Conservation (phyloP, 2,888 invertebrate species). For the Lissocephala sabroskyi region DNA sequence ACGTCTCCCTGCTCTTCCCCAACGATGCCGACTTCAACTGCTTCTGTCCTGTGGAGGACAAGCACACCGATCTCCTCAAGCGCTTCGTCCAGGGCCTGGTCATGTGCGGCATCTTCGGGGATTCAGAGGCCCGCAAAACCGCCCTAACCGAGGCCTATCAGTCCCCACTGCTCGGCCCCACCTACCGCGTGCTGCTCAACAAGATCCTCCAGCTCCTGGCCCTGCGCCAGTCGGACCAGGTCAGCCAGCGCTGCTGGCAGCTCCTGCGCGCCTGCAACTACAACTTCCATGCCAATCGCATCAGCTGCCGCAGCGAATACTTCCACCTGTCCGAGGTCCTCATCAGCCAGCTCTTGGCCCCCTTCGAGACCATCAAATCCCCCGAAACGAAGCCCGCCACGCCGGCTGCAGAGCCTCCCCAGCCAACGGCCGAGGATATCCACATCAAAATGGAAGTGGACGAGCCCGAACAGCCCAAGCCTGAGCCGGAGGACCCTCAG, state of each 20-base stretch:
- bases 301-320: conserved; percentile 62
- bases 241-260: conserved; percentile 67
- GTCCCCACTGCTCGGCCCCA: conserved; percentile 67
- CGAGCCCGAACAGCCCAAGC: conserved; percentile 10
- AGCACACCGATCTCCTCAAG: conserved; percentile 49
- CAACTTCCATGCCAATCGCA: conserved; percentile 64
- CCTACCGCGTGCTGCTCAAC: conserved; percentile 63
- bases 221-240: conserved; percentile 63
- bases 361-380: conserved; percentile 65
- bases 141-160: conserved; percentile 55
- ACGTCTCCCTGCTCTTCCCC: conserved; percentile 46
- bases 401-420: too few relatives aligned
- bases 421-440: too few relatives aligned
- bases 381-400: conserved; percentile 12
- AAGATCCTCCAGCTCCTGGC: conserved; percentile 70
- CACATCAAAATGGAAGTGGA: conserved; percentile 46
- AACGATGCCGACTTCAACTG: conserved; percentile 53
- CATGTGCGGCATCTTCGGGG: conserved; percentile 61
- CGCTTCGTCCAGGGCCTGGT: conserved; percentile 59
- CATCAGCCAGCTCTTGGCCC: conserved; percentile 68
- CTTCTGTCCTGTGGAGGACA: conserved; percentile 64
- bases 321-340: conserved; percentile 70
- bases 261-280: conserved; percentile 65
- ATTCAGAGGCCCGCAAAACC: conserved; percentile 39
- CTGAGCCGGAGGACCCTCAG: conserved; percentile 12